Evolutionary conservation across 2,888 invertebrate genomes (phyloP).

Genomic region (Charanyca ferruginea): DNA sequence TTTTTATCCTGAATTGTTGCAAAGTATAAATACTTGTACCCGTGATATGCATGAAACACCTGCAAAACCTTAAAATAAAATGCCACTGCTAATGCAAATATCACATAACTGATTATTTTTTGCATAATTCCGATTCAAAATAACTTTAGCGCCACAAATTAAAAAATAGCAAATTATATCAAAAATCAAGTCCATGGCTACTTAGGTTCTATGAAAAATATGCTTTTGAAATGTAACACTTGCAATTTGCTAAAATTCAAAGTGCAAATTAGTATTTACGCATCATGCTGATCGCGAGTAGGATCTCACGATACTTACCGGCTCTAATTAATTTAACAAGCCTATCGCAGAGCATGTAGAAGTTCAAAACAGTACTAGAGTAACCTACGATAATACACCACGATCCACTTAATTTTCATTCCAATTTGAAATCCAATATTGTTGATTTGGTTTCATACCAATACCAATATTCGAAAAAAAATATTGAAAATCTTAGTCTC

Average conservation of each 20-base stretch:
- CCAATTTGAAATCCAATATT: too few relatives aligned
- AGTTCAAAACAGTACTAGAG: too few relatives aligned
- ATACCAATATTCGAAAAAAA: too few relatives aligned
- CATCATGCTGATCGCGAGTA: background rate
- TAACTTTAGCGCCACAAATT: constrained; percentile 1
- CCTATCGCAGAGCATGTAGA: background rate
- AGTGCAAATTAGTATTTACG: constrained; percentile 42
- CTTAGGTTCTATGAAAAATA: background rate
- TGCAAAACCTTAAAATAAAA: constrained; percentile 3
- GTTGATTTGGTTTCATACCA: too few relatives aligned
- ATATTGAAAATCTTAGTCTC: too few relatives aligned
- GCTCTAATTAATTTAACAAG: background rate
- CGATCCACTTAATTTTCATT: too few relatives aligned
- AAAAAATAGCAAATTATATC: constrained; percentile 4
- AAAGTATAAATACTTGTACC: background rate
- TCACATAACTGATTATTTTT: background rate
- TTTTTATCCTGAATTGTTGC: background rate
- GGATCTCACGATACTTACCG: background rate
- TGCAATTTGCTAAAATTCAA: constrained; percentile 15
- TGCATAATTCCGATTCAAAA: too few relatives aligned
- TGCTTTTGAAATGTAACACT: constrained; percentile 31
- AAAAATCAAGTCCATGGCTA: constrained; percentile 12
- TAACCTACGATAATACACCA: too few relatives aligned
- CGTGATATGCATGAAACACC: background rate
- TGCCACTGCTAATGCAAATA: background rate